Conservation (phyloP, 1,140 invertebrate genomes). For the Archivesica marissinica region DNA sequence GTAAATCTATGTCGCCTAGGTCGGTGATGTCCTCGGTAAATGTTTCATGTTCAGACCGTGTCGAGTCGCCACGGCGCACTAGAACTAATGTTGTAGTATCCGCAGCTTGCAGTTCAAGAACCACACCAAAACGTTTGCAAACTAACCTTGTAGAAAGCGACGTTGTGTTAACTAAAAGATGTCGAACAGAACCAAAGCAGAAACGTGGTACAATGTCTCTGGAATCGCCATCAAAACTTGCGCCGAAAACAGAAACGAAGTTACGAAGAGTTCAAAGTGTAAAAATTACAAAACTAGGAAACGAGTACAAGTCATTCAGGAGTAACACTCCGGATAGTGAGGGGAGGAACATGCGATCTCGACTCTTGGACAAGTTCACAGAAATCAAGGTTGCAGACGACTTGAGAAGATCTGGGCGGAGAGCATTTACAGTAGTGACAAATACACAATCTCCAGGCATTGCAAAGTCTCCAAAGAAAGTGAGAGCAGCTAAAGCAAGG, state of each 20-base stretch:
- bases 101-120: neutral
- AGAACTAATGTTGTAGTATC: neutral
- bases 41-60: neutral
- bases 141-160: neutral
- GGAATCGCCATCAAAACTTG: neutral
- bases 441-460: constrained; percentile 5
- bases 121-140: constrained; percentile 9
- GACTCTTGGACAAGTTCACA: constrained; percentile 59
- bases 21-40: neutral
- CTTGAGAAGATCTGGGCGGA: neutral
- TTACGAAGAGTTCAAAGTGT: constrained; percentile 64
- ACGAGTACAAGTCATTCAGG: constrained; percentile 65
- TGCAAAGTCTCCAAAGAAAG: constrained; percentile 18
- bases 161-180: constrained; percentile 51
- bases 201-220: constrained; percentile 55
- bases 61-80: neutral
- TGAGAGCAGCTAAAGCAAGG: constrained; percentile 28
- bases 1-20: no score
- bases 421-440: constrained; percentile 44
- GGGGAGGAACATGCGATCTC: constrained; percentile 30
- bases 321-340: constrained; percentile 69
- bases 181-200: constrained; percentile 67
- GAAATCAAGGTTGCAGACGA: constrained; percentile 5
- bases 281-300: constrained; percentile 63
- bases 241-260: constrained; percentile 62